phyloP scores from a whole-genome alignment of 2,113 vertebrate genomes.

The Tragulus kanchil region DNA sequence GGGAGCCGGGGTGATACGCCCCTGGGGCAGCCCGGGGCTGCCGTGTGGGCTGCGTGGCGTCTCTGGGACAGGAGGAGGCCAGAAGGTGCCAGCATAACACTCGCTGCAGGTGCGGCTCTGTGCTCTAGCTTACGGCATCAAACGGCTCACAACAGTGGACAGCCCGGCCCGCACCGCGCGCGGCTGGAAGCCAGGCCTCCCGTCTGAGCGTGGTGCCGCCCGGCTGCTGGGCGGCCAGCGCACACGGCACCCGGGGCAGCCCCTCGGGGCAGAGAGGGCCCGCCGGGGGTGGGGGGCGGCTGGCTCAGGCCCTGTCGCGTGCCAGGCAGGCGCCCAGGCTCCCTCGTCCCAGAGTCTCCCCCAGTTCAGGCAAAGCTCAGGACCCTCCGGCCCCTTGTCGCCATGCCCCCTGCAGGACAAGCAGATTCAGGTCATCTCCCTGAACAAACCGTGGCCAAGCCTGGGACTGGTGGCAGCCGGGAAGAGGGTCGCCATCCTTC shows the following conservation, averaged over 20 bases:
- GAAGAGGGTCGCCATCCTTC: neutral
- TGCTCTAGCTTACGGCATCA: neutral
- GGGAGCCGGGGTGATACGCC: no score
- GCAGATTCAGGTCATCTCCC: neutral
- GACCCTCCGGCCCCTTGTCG: rapidly evolving
- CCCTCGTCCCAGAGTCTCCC: neutral
- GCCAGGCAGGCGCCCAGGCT: neutral
- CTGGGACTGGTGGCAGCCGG: neutral
- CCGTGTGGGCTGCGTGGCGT: neutral
- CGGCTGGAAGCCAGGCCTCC: neutral
- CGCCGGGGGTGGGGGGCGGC: no score
- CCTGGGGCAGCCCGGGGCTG: neutral
- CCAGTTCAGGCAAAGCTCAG: rapidly evolving
- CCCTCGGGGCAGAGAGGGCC: no score
- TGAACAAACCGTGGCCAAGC: rapidly evolving
- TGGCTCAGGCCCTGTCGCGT: neutral
- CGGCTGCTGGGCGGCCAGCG: no score
- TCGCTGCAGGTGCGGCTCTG: rapidly evolving
- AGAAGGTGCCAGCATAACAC: rapidly evolving
- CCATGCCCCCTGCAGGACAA: rapidly evolving
- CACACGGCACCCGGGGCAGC: no score
- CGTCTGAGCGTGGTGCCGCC: neutral
- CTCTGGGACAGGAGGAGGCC: neutral
- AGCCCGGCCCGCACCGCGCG: neutral
- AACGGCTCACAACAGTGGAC: neutral